Evolutionary conservation across 2,113 vertebrate species (phyloP), one percentile per base, ranked within the genome.

Genomic region (Galeopterus variegatus): DNA sequence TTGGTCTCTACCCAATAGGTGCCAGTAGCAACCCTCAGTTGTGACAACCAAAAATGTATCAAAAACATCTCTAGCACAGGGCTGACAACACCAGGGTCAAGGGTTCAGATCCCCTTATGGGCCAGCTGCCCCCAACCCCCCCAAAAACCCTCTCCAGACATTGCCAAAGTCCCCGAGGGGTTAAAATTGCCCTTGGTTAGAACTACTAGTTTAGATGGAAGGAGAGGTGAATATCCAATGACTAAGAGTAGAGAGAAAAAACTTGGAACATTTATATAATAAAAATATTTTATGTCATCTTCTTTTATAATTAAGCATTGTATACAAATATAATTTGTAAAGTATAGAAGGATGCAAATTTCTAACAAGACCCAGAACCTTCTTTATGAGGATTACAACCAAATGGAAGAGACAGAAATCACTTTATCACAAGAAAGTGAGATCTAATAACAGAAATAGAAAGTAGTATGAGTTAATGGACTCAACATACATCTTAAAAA

Each of bases 401-500:
- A 21, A 85, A 70, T 50, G 87, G n/a, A 62, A 58, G 4, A 31
- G 6, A 36, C 5, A 86, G 50, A 83, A 86, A 75, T 82, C 36
- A 24, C 14, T 76, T 50, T 50, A 17, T 9, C 77, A 41, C 24
- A 88, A 48, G 41, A 87, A 79, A 24, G 56, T 54, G 26, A 83
- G 62, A 89, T 62, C 64, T 17, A 69, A 11, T 48, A 88, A 92
- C 41, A 87, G 31, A 80, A 86, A 75, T 14, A 33, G 23, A 82
- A 86, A 36, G 8, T 17, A 62, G 52, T 87, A 45, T 45, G n/a
- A 87, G 67, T 52, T 84, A 70, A 64, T 60, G 36, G 52, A 85
- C 56, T 75, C n/a, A 87, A 82, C 41, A 69, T 6, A 69, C n/a
- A 69, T 41, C 19, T 91, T 69, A 76, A 82, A 95, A 75, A 67